Base-by-base conservation (phyloP, 1,140 invertebrate genomes). In the Achroia grisella region DNA sequence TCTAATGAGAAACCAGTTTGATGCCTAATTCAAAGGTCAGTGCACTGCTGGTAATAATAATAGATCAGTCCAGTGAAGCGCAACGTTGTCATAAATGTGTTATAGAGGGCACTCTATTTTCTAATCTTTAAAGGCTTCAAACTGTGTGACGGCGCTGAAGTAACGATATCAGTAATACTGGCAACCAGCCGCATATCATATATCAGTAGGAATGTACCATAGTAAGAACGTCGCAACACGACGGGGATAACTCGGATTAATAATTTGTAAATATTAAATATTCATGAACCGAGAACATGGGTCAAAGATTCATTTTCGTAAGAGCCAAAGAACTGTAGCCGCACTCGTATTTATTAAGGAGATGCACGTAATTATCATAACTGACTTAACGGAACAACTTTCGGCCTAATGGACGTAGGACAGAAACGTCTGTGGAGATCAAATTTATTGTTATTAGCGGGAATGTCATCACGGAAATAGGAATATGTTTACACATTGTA, bases 251-350 rank as follows among this genome's bases (percentile, higher is more conserved):
- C 35, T 77, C 71, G 71, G 72, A 79, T 75, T 77, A 78, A 79
- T 80, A 83, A 79, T 80, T 80, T 83, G 75, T 80, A 71, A 83
- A 80, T 79, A 79, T 80, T 80, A 77, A 72, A 79, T 83, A 80
- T 83, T 79, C 75, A 83, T 79, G 72, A 83, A 71, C 12, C 30
- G 46, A 50, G 60, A 64, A 67, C 68, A 72, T 62, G 68, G 69
- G 74, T 73, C 71, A 76, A 70, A 67, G 60, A 66, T 71, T 66
- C 68, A 61, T 68, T 75, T 63, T 76, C 63, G 62, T 66, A 73
- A 63, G 60, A 66, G 59, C 58, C 55, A 40, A 53, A 63, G 59
- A 69, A 68, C 62, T 66, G 58, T 56, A 56, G 59, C 57, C 57
- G 68, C 55, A 67, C 64, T 66, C 64, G 52, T 78, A 74, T 78